Conservation (phyloP, 2,888 invertebrate species). For the Athetis lepigone region DNA sequence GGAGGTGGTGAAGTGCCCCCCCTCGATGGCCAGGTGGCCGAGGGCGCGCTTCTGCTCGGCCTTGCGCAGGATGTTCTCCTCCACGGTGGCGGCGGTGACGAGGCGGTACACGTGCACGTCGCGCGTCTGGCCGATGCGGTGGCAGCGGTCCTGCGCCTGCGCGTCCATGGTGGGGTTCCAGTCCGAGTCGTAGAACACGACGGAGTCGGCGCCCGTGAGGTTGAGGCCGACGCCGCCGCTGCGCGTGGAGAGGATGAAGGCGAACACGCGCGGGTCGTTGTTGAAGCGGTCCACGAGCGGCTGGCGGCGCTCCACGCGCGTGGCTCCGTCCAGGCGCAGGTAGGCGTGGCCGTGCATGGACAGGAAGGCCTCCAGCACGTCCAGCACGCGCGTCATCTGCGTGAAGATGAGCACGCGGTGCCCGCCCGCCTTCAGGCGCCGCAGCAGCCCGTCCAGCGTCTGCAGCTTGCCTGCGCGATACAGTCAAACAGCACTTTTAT, state of each 20-base stretch:
- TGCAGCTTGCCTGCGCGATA: conserved; percentile 93
- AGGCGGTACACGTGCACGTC: conserved; percentile 99
- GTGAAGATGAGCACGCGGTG: conserved; percentile 99
- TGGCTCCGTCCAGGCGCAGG: conserved; percentile 98
- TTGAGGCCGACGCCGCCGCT: conserved; percentile 99
- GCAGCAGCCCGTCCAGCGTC: conserved; percentile 95
- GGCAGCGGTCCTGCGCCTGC: conserved; percentile 97
- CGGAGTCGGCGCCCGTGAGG: conserved; percentile 99
- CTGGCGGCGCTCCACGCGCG: conserved; percentile 98
- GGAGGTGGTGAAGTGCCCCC: conserved; percentile 99
- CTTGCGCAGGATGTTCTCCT: conserved; percentile 99
- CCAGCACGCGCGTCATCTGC: conserved; percentile 99
- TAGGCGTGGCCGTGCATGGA: conserved; percentile 99
- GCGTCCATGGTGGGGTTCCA: conserved; percentile 99
- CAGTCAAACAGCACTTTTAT: too few species aligned
- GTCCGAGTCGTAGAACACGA: conserved; percentile 99
- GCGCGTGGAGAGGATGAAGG: conserved; percentile 99
- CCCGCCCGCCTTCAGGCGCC: conserved; percentile 94
- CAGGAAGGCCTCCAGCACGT: conserved; percentile 99
- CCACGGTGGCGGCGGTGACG: conserved; percentile 98
- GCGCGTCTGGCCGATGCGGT: conserved; percentile 99
- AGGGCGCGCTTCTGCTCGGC: conserved; percentile 99
- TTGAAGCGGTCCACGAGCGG: conserved; percentile 99
- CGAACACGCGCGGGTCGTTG: conserved; percentile 98
- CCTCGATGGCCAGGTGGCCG: conserved; percentile 99